Percentiles rank a stretch among this genome's conserved stretches.
Conservation (phyloP, 2,113 vertebrate genomes). For the Myxocyprinus asiaticus region DNA sequence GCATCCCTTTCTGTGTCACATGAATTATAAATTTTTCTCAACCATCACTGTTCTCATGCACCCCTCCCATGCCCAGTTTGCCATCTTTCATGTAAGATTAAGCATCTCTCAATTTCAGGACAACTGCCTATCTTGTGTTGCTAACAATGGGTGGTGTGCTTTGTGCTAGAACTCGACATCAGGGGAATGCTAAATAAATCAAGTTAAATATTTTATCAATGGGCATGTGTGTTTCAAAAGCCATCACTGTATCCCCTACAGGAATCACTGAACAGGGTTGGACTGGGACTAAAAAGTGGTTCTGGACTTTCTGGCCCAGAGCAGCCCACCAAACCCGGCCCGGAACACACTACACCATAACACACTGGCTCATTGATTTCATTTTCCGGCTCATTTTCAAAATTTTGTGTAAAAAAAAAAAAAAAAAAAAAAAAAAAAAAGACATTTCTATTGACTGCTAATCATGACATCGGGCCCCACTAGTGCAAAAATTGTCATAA, state of each 20-base stretch:
- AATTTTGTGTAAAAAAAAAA: no score
- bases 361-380: no score
- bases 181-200: conserved; percentile 48
- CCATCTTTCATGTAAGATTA: conserved; percentile 40
- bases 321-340: no score
- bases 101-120: conserved; percentile 42
- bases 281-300: no score
- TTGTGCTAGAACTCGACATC: conserved; percentile 40
- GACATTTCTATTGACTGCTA: no score
- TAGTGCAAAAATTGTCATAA: no score
- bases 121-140: conserved; percentile 37
- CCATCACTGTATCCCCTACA: conserved; percentile 30
- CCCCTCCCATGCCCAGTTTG: conserved; percentile 31
- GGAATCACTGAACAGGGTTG: conserved; percentile 29
- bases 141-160: conserved; percentile 38
- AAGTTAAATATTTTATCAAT: conserved; percentile 52
- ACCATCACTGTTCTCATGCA: neutral
- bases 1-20: conserved; percentile 34
- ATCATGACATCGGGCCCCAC: no score
- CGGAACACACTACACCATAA: no score
- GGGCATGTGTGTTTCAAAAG: conserved; percentile 36
- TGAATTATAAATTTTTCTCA: conserved; percentile 51
- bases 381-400: no score
- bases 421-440: no score
- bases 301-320: no score